Conservation (phyloP, 2,113 vertebrate species). For the Hypocryptadius cinnamomeus region DNA sequence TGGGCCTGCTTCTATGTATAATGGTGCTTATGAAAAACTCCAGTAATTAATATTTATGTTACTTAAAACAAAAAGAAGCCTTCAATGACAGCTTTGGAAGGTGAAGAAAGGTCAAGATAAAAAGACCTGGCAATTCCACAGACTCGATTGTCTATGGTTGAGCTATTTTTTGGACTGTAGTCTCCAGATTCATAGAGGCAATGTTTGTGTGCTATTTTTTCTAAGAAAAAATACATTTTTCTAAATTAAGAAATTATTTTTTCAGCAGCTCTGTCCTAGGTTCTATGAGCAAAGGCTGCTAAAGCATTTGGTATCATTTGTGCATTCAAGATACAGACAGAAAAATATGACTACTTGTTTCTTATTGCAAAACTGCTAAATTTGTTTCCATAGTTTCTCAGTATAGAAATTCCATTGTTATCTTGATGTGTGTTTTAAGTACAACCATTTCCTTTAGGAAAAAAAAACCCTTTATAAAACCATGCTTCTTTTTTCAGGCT, state of each 20-base stretch:
- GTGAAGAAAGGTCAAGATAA: neutral
- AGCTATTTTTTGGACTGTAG: neutral
- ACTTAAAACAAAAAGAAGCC: neutral
- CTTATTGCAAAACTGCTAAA: neutral
- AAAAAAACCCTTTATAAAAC: neutral
- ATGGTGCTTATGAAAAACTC: neutral
- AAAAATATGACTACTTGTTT: neutral
- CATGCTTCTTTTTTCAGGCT: neutral
- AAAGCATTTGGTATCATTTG: neutral
- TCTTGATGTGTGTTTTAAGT: neutral
- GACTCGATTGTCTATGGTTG: neutral
- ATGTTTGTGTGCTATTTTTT: neutral
- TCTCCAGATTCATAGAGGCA: neutral
- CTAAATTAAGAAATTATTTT: neutral
- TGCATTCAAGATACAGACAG: neutral
- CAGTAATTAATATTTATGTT: neutral
- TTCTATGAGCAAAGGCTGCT: neutral
- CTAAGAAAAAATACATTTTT: too few relatives aligned
- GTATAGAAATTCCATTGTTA: neutral
- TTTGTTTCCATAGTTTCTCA: neutral
- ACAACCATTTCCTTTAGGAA: neutral
- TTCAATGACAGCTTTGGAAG: neutral
- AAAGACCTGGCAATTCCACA: neutral
- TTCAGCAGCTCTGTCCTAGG: neutral
- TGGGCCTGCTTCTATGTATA: neutral